Conservation (phyloP, 1,140 invertebrate genomes). For the Drosophila willistoni region DNA sequence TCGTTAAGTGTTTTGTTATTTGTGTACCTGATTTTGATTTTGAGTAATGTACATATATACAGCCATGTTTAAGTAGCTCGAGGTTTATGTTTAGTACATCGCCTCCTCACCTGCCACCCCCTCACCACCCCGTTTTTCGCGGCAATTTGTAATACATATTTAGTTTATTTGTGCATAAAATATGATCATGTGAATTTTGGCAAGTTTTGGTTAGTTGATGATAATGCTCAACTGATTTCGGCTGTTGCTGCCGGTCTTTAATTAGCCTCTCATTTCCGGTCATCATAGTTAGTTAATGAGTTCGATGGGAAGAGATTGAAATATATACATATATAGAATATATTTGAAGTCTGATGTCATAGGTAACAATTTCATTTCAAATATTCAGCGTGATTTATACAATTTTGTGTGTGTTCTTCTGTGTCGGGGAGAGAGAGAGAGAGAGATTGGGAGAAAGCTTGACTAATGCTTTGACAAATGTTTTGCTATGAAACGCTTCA, state of each 20-base stretch:
- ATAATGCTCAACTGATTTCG: slow-evolving; percentile 24
- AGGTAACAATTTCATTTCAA: neutral
- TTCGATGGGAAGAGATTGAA: neutral
- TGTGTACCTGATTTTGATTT: slow-evolving; percentile 27
- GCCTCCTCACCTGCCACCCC: neutral
- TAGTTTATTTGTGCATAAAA: slow-evolving; percentile 73
- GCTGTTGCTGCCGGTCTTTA: slow-evolving; percentile 20
- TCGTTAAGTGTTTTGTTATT: neutral
- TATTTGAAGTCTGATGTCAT: neutral
- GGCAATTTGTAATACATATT: slow-evolving; percentile 48
- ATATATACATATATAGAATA: neutral
- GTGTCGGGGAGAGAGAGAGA: neutral
- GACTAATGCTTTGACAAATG: slow-evolving; percentile 76
- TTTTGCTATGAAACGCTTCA: slow-evolving; percentile 62
- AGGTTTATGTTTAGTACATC: slow-evolving; percentile 34
- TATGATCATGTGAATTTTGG: slow-evolving; percentile 21
- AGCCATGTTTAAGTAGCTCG: slow-evolving; percentile 46
- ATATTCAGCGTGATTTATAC: neutral
- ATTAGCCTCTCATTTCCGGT: slow-evolving; percentile 45
- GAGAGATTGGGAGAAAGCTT: slow-evolving; percentile 41
- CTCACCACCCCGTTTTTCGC: neutral
- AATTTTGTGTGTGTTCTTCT: neutral
- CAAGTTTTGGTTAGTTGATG: slow-evolving; percentile 40
- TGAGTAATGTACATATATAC: slow-evolving; percentile 12
- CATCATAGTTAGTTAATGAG: slow-evolving; percentile 16